Evolutionary conservation across 2,113 vertebrate species (phyloP), one percentile per base, ranked within the genome.

Genomic region (Chaetura pelagica): DNA sequence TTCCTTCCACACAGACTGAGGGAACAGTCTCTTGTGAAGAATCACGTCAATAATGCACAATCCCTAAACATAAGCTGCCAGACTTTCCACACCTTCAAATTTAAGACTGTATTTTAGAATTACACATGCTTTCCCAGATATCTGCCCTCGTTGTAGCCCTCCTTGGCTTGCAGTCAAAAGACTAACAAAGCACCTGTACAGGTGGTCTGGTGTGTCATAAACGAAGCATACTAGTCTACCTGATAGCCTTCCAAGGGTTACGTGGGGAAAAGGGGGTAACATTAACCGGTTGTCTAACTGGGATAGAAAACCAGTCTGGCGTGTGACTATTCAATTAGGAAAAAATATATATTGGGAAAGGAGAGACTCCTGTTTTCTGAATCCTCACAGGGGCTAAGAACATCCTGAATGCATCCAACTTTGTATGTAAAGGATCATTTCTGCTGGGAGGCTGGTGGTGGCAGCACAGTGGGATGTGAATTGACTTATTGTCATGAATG

Each of bases 11-110:
- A 48, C 8, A 55, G 44, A 18, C 17, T 30, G n/a, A 71, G 54
- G 30, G 10, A 63, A 19, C 13, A 54, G 24, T 23, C 29, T 55
- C 17, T 68, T 72, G 75, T 11, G 23, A 93, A 85, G 2, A 82
- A 73, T 46, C 42, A 46, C 6, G 54, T 16, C 9, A 66, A 12
- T 76, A 92, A 54, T 9, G 5, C 8, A 57, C 10, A 2, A 4
- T 59, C 30, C 22, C 12, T 51, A 81, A 89, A 78, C 44, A 91
- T 20, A 87, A 84, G 22, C 26, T 35, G 7, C 27, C 15, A 42
- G 55, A 73, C 10, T 57, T 86, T 4, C 6, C 8, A 10, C 12
- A 7, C 4, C 2, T n/a, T 7, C 16, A 0, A 2, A n/a, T 51
- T 91, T 77, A 48, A 78, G 55, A 24, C 8, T 21, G 18, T 14